Evolutionary conservation across 2,888 invertebrate species (phyloP), one percentile per base, ranked within the genome.

Genomic region (Drosophila stalkeri): DNA sequence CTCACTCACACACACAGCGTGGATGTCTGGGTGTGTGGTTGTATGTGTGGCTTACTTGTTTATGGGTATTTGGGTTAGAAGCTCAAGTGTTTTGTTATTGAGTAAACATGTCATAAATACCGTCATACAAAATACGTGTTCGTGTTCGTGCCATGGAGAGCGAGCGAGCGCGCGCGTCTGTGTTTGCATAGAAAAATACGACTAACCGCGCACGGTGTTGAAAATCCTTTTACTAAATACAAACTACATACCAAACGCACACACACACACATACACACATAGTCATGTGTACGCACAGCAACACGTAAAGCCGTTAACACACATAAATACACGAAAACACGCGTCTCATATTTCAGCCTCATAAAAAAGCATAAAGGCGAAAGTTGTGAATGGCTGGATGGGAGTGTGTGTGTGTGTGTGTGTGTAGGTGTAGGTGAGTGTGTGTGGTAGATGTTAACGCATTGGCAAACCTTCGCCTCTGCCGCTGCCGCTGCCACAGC

Each of bases 61-160:
- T 83, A 82, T 85, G 77, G 86, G 86, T 83, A 83, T 83, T 86
- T 83, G 82, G 82, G 82, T 82, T 82, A 82, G 86, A 82, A 80
- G 82, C 82, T 77, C 86, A 85, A 82, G 86, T 82, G 82, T 80
- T 82, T 82, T 82, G 82, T 82, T 82, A 82, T 82, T 82, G 82
- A 82, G 82, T 85, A 82, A 82, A 85, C 82, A 85, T 82, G 86
- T 86, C 80, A 80, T 83, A 86, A 83, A 83, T 86, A 82, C 80
- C 77, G 75, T 71, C 79, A 79, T 84, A 84, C 80, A 84, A 82
- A 82, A 84, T 84, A 84, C 81, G 84, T 78, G 81, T 72, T 76
- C 81, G 84, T 78, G 81, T 70, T 76, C 82, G 71, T 80, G 82
- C 70, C 72, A 51, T 49, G 18, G 12, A 1, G 31, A 49, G 31